These are phyloP conservation scores for Melanerpes aurifrons DNA, from an alignment of 2,113 vertebrate genomes.

Conservation along the genomic window DNA sequence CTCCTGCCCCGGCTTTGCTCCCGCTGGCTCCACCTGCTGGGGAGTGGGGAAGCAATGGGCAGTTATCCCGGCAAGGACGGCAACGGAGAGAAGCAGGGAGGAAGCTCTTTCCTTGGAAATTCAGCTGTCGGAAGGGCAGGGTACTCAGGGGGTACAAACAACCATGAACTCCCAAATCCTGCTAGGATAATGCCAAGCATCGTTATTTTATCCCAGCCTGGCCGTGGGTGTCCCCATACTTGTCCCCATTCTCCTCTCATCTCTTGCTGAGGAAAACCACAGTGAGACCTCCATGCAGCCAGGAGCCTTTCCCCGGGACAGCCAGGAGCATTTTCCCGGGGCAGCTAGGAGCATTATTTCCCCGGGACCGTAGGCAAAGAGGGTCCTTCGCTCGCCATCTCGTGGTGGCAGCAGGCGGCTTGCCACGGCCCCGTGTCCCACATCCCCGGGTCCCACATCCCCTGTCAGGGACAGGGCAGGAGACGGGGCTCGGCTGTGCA, in stretches of 20 bases:
- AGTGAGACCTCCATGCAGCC: too few species aligned
- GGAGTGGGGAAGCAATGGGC: rapidly evolving
- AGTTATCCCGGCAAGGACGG: rapidly evolving
- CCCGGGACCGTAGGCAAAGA: not conserved
- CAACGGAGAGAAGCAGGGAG: not conserved
- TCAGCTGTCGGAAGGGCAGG: not conserved
- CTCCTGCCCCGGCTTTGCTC: not conserved
- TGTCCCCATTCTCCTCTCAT: too few species aligned
- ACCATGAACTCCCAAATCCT: not conserved
- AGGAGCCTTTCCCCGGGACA: too few species aligned
- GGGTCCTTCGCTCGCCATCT: slow-evolving; percentile 62
- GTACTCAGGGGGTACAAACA: rapidly evolving
- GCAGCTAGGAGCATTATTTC: too few species aligned
- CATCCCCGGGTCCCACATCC: not conserved
- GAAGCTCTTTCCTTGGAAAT: not conserved
- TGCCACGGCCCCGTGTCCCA: not conserved
- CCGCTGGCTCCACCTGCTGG: rapidly evolving
- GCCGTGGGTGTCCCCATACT: rapidly evolving
- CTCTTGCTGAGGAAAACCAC: rapidly evolving
- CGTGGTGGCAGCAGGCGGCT: slow-evolving; percentile 43
- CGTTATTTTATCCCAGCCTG: not conserved
- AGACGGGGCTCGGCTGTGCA: too few species aligned
- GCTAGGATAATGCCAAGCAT: not conserved
- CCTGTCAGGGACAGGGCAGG: rapidly evolving
- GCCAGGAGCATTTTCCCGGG: too few species aligned